These are phyloP conservation scores for Epizoanthus illoricatus DNA, from an alignment of 92 coral and sea anemone genomes.

Conservation along the genomic window DNA sequence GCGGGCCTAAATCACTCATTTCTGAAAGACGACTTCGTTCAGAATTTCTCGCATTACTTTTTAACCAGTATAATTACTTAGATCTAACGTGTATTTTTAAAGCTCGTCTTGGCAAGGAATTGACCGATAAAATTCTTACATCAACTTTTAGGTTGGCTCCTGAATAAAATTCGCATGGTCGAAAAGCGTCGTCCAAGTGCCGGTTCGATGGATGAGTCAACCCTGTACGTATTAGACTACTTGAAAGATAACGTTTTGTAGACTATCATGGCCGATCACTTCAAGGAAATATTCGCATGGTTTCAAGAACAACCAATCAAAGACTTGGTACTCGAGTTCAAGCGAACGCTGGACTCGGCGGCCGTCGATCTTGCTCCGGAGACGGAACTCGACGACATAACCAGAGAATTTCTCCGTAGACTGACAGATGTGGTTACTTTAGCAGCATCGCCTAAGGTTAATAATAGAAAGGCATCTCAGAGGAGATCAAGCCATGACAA, in stretches of 20 bases:
- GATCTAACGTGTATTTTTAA: no score
- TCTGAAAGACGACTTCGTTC: no score
- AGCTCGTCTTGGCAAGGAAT: no score
- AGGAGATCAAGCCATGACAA: background rate
- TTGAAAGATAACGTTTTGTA: no score
- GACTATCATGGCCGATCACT: background rate
- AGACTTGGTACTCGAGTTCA: background rate
- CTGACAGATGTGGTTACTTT: constrained; percentile 27
- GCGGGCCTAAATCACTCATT: no score
- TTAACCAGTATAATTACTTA: no score
- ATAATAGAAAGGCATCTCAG: background rate
- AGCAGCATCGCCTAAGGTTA: constrained; percentile 18
- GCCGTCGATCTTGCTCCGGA: background rate
- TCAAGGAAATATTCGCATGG: constrained; percentile 12
- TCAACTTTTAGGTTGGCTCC: no score
- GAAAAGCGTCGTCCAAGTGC: background rate
- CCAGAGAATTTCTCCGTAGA: constrained; percentile 2
- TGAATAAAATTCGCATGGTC: no score
- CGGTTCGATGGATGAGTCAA: background rate
- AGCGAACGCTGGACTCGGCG: background rate
- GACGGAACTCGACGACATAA: background rate
- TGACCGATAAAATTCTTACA: no score
- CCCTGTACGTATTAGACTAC: no score
- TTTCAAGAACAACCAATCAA: constrained; percentile 24
- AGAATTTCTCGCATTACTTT: no score